Evolutionary conservation across 2,888 invertebrate genomes (phyloP), one percentile per base, ranked within the genome.

Genomic region (Agriopis marginaria): DNA sequence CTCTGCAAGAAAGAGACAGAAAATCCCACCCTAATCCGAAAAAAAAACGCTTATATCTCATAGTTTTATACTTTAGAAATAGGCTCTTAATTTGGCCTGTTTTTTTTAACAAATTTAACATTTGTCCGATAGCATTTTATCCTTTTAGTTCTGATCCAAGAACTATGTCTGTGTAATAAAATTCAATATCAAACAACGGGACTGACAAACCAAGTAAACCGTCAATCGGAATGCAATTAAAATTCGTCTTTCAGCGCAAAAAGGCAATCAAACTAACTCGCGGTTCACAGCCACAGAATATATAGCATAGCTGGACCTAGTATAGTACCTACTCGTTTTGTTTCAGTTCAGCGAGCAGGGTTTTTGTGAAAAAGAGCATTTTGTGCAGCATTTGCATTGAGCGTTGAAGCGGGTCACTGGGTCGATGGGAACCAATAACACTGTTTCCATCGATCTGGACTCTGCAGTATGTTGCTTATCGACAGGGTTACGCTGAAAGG

Each of bases 341-440:
- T 66, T 51, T 50, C 45, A 45, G 50, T 60, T 55, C 54, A 50
- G 17, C 51, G 11, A 51, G 11, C 17, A 40, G 55, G 40, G 39
- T 54, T 23, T 45, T 56, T 50, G 49, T 44, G 61, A 62, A 62
- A 60, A 50, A 61, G 39, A 56, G 11, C 49, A 51, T 53, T 63
- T 51, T 17, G 42, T 59, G 55, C 12, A 56, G 58, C 17, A 42
- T 55, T 54, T 63, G 49, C 66, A 66, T 62, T 64, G 44, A 59
- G n/a, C n/a, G 47, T 40, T 54, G 23, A 58, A 65, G 9, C 49
- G 50, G 66, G 70, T 53, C 63, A 70, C 17, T 54, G 47, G 70
- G 70, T 65, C 65, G 61, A 14, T 17, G 45, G 56, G 40, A 65
- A 54, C 53, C 63, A 55, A 66, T 66, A 66, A 50, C 66, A 63